Conservation (phyloP, 2,113 vertebrate genomes). For the Cebidichthys violaceus region DNA sequence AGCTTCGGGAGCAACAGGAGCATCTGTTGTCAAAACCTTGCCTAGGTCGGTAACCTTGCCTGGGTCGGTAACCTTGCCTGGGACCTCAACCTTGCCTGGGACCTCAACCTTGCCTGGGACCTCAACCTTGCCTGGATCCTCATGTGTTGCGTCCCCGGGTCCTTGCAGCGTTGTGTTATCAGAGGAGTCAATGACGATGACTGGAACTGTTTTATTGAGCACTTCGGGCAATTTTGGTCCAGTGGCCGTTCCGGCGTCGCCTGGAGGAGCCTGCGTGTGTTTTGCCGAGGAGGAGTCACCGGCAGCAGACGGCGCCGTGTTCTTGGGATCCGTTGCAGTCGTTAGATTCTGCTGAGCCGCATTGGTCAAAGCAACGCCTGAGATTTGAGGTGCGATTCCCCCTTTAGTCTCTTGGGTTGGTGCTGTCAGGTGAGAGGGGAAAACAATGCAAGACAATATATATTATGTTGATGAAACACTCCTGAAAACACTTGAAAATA, state of each 20-base stretch:
- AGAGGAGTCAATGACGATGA: neutral
- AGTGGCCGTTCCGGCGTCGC: neutral
- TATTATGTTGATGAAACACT: neutral
- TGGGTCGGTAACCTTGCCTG: no score
- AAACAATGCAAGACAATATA: neutral
- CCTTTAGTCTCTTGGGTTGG: fast-evolving
- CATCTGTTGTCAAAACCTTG: fast-evolving
- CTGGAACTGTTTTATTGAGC: fast-evolving
- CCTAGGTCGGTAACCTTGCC: no score
- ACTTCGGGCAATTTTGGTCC: fast-evolving
- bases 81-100: fast-evolving
- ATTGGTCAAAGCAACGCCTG: fast-evolving
- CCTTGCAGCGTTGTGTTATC: fast-evolving
- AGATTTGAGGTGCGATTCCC: fast-evolving
- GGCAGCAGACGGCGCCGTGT: fast-evolving
- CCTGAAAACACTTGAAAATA: neutral
- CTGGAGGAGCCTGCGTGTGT: fast-evolving
- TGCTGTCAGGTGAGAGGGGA: neutral
- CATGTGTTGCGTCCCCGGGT: fast-evolving
- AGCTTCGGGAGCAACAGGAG: neutral
- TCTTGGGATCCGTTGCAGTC: neutral
- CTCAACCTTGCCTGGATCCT: fast-evolving
- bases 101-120: fast-evolving
- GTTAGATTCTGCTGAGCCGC: neutral
- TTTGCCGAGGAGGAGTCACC: no score